Evolutionary conservation across 2,797 vertebrate genomes (phyloP).

Genomic region (Cirrhinus mrigala): DNA sequence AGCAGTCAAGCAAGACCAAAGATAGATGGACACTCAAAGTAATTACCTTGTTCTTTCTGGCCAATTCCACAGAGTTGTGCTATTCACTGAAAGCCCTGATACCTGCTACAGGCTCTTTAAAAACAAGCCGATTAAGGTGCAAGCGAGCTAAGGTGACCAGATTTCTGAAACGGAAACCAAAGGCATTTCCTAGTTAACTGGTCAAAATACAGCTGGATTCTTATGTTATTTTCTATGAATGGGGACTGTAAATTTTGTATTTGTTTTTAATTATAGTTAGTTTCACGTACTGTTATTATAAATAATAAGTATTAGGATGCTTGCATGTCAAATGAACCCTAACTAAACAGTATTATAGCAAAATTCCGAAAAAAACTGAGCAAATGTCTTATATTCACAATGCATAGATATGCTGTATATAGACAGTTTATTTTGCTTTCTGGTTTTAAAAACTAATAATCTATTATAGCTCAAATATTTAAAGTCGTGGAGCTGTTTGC

Average conservation of each 20-base stretch:
- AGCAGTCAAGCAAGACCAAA: slow-evolving; percentile 28
- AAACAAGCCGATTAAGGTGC: background rate
- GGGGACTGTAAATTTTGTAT: background rate
- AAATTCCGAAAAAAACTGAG: background rate
- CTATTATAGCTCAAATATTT: background rate
- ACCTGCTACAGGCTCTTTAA: slow-evolving; percentile 21
- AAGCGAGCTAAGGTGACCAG: background rate
- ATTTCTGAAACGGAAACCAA: slow-evolving; percentile 13
- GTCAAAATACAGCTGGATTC: background rate
- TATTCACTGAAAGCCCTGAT: slow-evolving; percentile 9
- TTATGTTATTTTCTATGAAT: background rate
- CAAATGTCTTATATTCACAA: background rate
- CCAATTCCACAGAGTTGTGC: slow-evolving; percentile 22
- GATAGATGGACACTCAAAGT: slow-evolving; percentile 14
- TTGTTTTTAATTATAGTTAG: background rate
- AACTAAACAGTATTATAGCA: background rate
- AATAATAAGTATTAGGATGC: background rate
- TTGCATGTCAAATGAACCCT: background rate
- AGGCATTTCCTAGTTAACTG: background rate
- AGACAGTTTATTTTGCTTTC: background rate
- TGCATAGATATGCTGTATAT: background rate
- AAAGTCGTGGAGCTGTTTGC: slow-evolving; percentile 18
- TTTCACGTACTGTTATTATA: background rate
- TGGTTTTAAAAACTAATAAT: background rate
- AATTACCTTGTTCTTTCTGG: slow-evolving; percentile 7